Base-by-base conservation (phyloP, 2,797 vertebrate genomes). In the Dipus sagitta region DNA sequence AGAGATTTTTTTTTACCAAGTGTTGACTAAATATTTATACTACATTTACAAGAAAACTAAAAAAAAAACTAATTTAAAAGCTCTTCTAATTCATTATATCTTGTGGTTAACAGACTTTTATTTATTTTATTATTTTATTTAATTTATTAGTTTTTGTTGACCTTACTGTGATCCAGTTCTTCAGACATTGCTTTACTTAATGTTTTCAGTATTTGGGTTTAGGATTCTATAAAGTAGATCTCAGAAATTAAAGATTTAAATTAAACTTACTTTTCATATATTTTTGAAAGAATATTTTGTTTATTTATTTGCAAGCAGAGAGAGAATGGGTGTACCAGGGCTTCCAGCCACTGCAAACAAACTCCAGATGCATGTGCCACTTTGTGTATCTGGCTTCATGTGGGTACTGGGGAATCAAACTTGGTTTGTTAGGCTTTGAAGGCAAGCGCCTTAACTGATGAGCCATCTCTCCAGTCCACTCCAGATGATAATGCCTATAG, bases 221-320 rank as follows among this genome's bases (percentile, higher is more conserved):
- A 86, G 82, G 93, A 79, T 86, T 82, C 30, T 86, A 1, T 76
- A 90, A 93, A 94, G 38, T 88, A 6, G n/a, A 64, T 71, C 21
- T 38, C 80, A 90, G 75, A 90, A 88, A 92, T 82, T 90, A 86
- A 87, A 78, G 5, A 86, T 96, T 91, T n/a, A 91, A 15, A n/a
- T 94, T 80, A 64, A 75, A 24, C 26, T 20, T 64, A 24, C 26
- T 20, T 64, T 75, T 86, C 65, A 91, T 18, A 78, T 78, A n/a
- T 89, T 92, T 20, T 72, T 87, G 12, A 52, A 15, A 88, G 71
- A 86, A 8, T 82, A 11, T 54, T 26, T n/a, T 65, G 10, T 14
- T 47, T 47, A 47, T 47, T 47, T 47, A 47, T 47, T 47, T 47
- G 47, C 47, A 47, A 47, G 47, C 47, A 47, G 47, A 9, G 47